A percentile compares a stretch with the other conserved stretches of the same genome.
Evolutionary conservation across 2,888 invertebrate genomes (phyloP).

Genomic region (Polydrusus tereticollis): DNA sequence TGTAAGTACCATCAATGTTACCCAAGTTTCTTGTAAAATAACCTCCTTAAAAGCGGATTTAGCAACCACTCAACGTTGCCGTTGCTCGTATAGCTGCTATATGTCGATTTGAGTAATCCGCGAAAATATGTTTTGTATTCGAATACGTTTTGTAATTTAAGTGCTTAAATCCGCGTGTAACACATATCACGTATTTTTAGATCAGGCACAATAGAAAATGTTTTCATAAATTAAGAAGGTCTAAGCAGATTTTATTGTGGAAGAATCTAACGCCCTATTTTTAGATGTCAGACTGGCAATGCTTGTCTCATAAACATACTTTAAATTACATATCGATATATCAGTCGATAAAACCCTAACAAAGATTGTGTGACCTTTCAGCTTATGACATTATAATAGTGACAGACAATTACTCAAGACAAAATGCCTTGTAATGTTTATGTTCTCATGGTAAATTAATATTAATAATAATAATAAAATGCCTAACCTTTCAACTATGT

Average conservation of each 20-base stretch:
- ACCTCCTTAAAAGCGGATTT: conserved; percentile 25
- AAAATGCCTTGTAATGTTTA: conserved; percentile 1
- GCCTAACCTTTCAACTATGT: conserved; percentile 33
- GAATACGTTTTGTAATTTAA: conserved; percentile 20
- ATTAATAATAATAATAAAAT: conserved; percentile 28
- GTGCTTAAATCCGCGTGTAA: not conserved
- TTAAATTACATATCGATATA: no score
- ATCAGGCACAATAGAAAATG: not conserved
- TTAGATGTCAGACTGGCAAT: no score
- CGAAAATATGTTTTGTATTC: conserved; percentile 33
- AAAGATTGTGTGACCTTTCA: not conserved
- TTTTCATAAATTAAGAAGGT: no score
- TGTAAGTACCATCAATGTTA: conserved; percentile 18
- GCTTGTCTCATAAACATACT: no score
- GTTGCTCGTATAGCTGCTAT: conserved; percentile 28
- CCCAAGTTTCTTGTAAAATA: conserved; percentile 24
- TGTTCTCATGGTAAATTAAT: conserved; percentile 12
- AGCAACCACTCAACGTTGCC: conserved; percentile 2
- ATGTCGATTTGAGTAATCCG: conserved; percentile 27
- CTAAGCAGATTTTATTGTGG: no score
- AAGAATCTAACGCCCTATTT: no score
- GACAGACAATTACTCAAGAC: conserved; percentile 28
- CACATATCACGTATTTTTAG: not conserved
- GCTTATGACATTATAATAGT: not conserved
- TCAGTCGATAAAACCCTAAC: no score